Conservation (phyloP, 2,888 invertebrate species). For the Mermis nigrescens region DNA sequence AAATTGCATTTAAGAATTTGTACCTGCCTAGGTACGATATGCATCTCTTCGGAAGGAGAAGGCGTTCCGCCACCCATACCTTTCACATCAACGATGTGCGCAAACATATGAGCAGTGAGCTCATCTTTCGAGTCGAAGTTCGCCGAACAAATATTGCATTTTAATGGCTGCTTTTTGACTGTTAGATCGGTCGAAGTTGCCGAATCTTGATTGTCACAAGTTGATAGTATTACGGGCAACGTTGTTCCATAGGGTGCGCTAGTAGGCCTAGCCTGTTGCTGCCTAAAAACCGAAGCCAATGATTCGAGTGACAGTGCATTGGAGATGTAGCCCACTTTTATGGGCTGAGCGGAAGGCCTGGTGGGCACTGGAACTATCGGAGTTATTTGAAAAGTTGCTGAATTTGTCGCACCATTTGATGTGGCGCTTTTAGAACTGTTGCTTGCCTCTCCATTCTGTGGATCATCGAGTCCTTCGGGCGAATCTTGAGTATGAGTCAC, state of each 20-base stretch:
- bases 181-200: too few species aligned
- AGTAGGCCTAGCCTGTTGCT: constrained; percentile 6
- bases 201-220: neutral
- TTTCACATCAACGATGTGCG: neutral
- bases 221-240: constrained; percentile 1
- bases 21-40: too few species aligned
- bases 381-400: neutral
- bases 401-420: constrained; percentile 37
- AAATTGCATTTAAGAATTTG: constrained; percentile 30
- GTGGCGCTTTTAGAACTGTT: constrained; percentile 50
- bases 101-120: neutral
- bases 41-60: too few species aligned
- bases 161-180: too few species aligned
- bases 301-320: neutral
- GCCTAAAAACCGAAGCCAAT: neutral
- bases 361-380: neutral
- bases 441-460: neutral
- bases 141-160: neutral
- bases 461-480: constrained; percentile 9
- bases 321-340: neutral
- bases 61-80: neutral
- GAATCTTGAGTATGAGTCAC: constrained; percentile 72
- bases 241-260: constrained; percentile 2
- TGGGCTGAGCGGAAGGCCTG: neutral
- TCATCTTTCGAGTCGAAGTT: neutral